Percentiles rank a stretch among this genome's conserved stretches.
These are phyloP conservation scores for Pachycephus smyrnensis DNA, from an alignment of 2,888 invertebrate species.

Conservation along the genomic window DNA sequence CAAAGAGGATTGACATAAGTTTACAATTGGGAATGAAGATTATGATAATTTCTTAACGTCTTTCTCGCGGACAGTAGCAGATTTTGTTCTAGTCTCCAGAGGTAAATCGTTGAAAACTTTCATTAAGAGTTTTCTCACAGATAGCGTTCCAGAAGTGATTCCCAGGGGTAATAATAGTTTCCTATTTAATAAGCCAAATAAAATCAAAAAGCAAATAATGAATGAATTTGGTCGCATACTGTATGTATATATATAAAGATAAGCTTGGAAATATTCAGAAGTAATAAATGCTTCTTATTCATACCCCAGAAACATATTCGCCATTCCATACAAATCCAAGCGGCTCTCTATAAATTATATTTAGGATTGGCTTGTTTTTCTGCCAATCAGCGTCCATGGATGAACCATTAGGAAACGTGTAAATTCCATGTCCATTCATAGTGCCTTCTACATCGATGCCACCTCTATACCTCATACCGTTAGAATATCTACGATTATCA, in stretches of 20 bases:
- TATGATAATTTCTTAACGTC: too few relatives aligned
- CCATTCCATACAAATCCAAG: constrained; percentile 71
- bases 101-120: too few relatives aligned
- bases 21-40: not conserved
- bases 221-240: too few relatives aligned
- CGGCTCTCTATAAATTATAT: constrained; percentile 68
- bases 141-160: constrained; percentile 48
- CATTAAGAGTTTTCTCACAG: not conserved
- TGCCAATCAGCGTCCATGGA: constrained; percentile 68
- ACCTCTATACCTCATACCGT: constrained; percentile 70
- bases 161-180: constrained; percentile 32
- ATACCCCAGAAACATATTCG: constrained; percentile 34
- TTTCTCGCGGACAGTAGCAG: too few relatives aligned
- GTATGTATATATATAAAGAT: not conserved
- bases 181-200: constrained; percentile 13
- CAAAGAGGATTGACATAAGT: constrained; percentile 42
- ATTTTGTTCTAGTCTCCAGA: too few relatives aligned
- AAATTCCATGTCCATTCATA: constrained; percentile 69
- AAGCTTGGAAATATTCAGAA: not conserved
- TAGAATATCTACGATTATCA: constrained; percentile 64
- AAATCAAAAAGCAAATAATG: too few relatives aligned
- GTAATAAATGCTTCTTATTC: too few relatives aligned
- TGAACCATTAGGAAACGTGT: constrained; percentile 70
- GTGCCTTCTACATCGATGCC: constrained; percentile 65
- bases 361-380: constrained; percentile 69